Percentiles rank a stretch among this genome's conserved stretches.
Conservation (phyloP, 2,797 vertebrate species). For the Amazona finschi region DNA sequence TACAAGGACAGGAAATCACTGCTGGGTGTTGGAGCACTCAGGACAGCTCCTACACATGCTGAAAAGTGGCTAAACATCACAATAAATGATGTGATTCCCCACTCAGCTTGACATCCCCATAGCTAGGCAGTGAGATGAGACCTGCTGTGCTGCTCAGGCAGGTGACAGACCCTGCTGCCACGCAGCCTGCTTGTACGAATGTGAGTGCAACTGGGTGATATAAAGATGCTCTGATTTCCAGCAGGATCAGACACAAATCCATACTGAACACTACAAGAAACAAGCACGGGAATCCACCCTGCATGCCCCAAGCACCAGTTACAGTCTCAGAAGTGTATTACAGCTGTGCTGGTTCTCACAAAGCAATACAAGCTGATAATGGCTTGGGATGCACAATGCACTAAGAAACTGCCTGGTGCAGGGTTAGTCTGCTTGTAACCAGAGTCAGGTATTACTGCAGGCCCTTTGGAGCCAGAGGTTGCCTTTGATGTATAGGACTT, state of each 20-base stretch:
- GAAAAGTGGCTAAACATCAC: background rate
- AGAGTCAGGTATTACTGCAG: background rate
- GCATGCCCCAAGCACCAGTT: rapidly evolving
- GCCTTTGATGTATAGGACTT: background rate
- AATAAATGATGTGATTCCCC: background rate
- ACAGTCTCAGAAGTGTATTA: rapidly evolving
- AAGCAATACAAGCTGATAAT: background rate
- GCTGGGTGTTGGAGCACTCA: background rate
- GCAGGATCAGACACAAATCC: background rate
- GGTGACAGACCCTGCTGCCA: rapidly evolving
- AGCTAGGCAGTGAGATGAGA: background rate
- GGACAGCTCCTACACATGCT: background rate
- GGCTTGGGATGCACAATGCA: background rate
- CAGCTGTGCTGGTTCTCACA: background rate
- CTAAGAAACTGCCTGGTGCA: background rate
- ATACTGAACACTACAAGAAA: background rate
- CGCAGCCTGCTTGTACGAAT: background rate
- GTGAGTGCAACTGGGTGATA: rapidly evolving
- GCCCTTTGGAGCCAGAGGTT: background rate
- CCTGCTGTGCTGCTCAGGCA: rapidly evolving
- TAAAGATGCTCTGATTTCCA: background rate
- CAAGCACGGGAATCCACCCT: rapidly evolving
- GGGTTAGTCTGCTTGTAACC: background rate
- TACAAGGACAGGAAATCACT: background rate
- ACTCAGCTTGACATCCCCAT: rapidly evolving